Evolutionary conservation across 2,888 invertebrate species (phyloP), one percentile per base, ranked within the genome.

Genomic region (Eubasilissa splendida): DNA sequence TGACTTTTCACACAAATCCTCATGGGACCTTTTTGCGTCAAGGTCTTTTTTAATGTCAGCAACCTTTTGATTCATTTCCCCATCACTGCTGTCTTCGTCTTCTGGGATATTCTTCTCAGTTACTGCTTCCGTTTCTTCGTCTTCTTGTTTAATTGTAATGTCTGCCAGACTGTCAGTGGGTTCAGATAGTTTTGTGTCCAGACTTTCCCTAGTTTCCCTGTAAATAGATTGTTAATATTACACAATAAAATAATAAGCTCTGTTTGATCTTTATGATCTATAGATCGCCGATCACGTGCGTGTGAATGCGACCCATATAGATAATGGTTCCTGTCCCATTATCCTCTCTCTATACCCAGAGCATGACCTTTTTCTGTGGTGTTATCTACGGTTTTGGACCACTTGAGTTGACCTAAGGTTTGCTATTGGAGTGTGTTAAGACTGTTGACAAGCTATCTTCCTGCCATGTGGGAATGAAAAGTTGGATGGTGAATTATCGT

Each of bases 81-180:
- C 85, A 63, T 86, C 85, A 10, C 82, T 83, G 14, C 84, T 79
- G 58, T 82, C 81, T 52, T 83, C 83, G 73, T 84, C 85, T 10
- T 84, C 83, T 0, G 56, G 54, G n/a, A 58, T 12, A 42, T 54
- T 68, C 50, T 33, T 12, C 12, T 73, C 71, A 8, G 71, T 8
- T 9, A 56, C 33, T 12, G 12, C 12, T 50, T 73, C 68, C 10
- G 68, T 73, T 33, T 73, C 71, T 4, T 33, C n/a, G 42, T 73
- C 71, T n/a, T 56, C 31, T 42, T 42, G 42, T 58, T 73, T 73
- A 5, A 73, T 73, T 33, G 58, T 58, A 10, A 14, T n/a, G 14
- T 70, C 22, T n/a, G 56, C 33, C 33, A 73, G 58, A 73, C 8
- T 33, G 12, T 73, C 58, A 1, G 56, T 7, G 4, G 54, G n/a